A percentile compares a stretch with the other conserved stretches of the same genome.
Evolutionary conservation across 2,797 vertebrate species (phyloP).

Genomic region (Ptychobarbus kaznakovi): DNA sequence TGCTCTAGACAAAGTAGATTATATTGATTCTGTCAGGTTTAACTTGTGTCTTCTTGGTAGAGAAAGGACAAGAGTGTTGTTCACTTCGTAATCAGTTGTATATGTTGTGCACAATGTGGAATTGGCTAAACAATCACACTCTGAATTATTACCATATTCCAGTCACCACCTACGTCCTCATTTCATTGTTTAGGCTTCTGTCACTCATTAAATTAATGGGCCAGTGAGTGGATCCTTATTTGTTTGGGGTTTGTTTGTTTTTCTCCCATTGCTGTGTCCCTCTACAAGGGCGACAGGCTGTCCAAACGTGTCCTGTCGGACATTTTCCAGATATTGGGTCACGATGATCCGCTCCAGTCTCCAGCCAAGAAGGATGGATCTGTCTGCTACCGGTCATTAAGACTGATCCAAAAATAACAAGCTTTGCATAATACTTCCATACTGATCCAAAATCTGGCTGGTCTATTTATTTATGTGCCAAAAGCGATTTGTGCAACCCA

Average conservation of each 20-base stretch:
- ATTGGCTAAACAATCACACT: constrained; percentile 10
- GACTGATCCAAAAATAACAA: constrained; percentile 53
- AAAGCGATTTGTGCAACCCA: neutral
- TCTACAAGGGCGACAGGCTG: constrained; percentile 20
- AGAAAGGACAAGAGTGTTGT: neutral
- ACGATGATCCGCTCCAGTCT: constrained; percentile 43
- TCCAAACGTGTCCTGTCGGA: constrained; percentile 41
- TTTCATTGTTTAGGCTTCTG: constrained; percentile 25
- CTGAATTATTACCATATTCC: constrained; percentile 6
- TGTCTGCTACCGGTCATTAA: constrained; percentile 54
- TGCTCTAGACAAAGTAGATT: neutral
- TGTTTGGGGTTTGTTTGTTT: constrained; percentile 37
- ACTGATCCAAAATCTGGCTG: constrained; percentile 4
- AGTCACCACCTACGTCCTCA: constrained; percentile 13
- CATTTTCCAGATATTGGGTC: constrained; percentile 51
- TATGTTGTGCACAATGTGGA: constrained; percentile 6
- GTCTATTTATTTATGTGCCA: neutral
- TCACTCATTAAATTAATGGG: constrained; percentile 11
- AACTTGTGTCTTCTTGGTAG: neutral
- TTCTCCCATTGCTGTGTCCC: constrained; percentile 33
- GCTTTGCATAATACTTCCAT: constrained; percentile 14
- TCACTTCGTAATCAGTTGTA: neutral
- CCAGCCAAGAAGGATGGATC: constrained; percentile 27
- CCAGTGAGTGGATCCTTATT: constrained; percentile 42
- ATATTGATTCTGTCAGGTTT: neutral